Base-by-base conservation (phyloP, 2,888 invertebrate genomes). In the Pyrrhosoma nymphula region DNA sequence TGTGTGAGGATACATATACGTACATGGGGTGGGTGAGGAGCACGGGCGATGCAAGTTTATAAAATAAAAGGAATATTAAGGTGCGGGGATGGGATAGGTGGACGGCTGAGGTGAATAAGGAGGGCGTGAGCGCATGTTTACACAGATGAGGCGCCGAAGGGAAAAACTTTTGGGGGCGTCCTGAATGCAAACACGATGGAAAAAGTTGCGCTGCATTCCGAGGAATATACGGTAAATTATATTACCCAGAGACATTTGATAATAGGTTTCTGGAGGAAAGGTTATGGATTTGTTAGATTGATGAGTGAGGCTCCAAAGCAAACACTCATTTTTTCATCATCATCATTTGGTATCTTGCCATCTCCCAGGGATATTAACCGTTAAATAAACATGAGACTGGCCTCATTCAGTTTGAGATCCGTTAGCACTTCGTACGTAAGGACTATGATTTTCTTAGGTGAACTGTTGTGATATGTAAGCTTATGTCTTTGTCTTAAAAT, bases 11-110 rank as follows among this genome's bases (percentile, higher is more conserved):
- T 69, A 63, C 39, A 93, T 69, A 93, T 60, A 60, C 60, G 12
- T 60, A 47, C 47, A 8, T 56, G 63, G 91, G 56, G 12, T 89
- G 35, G 14, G 91, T 23, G 91, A 35, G 82, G 82, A 26, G 91
- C 39, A 23, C 91, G 63, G 47, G 63, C 91, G 63, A 56, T 63
- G 63, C 91, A 91, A 63, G 91, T 91, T 93, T 69, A 82, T 82
- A 93, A 93, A 93, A 47, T 93, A 47, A 93, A 93, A 93, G 47
- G 47, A 93, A 93, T 93, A 93, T 93, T 47, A 56, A 69, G 91
- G 91, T 26, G 63, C 60, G 69, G 56, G 69, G 18, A 63, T 39
- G 63, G 93, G 35, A 60, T 91, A 91, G 63, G 91, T 63, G 63
- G 56, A 26, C 60, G 93, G n/a, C 35, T 14, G 82, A 82, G 14